Evolutionary conservation across 2,113 vertebrate species (phyloP), one percentile per base, ranked within the genome.

Genomic region (Catharus bicknelli): DNA sequence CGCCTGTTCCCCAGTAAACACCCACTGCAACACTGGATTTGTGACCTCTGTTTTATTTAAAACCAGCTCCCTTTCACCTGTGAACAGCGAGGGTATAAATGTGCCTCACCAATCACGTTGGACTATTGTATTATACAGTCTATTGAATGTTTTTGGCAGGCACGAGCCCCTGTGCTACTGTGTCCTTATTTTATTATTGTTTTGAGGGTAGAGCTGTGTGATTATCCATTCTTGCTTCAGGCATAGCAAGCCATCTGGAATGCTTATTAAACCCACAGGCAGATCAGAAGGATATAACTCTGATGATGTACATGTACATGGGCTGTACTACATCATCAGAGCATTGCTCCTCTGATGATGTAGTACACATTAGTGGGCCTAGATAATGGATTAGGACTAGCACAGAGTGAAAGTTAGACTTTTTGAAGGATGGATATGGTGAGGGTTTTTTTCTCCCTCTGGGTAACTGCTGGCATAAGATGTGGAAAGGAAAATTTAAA

Each of bases 151-250:
- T 97, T 97, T 97, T 97, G 97, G 97, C 97, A 97, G 96, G 96
- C 96, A 78, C 6, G 5, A 95, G 86, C 94, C 97, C 95, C 95
- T 96, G 38, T 92, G 97, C 96, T 96, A 96, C 94, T 83, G 82
- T 96, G 95, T 97, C 96, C 97, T 97, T 98, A 97, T 96, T 97
- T 98, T 98, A 97, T 98, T 97, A 97, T 97, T 97, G 97, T 97
- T 97, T 97, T 87, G 96, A 97, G 95, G 95, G 93, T 95, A 97
- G 94, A 95, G 91, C 91, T 93, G 95, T 97, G 96, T 97, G 98
- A 98, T 98, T 98, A 98, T 93, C 97, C 96, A 97, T 97, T 98
- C 97, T 97, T 97, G 96, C 98, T 97, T 96, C 95, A 93, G 97
- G 97, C 97, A 96, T 84, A 97, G 96, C 94, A 96, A 96, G 97